Percentiles rank a stretch among this genome's conserved stretches.
Evolutionary conservation across 2,888 invertebrate genomes (phyloP).

Genomic region (Petrolisthes manimaculis): DNA sequence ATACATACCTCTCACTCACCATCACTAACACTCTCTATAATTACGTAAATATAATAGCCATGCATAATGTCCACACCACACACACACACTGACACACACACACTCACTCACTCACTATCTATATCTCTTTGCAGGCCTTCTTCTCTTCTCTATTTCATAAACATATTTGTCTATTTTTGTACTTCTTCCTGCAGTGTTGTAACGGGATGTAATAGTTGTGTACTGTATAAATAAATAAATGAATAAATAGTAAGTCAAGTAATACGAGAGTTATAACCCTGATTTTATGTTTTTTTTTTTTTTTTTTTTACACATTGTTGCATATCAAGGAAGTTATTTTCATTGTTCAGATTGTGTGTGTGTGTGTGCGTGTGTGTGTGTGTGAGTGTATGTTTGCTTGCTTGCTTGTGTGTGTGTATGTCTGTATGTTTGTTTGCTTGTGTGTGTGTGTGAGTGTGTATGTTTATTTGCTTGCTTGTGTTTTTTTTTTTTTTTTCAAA

Average conservation of each 20-base stretch:
- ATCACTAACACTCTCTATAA: background rate
- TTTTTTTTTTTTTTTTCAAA: too few species aligned
- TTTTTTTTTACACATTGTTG: too few species aligned
- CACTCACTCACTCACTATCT: background rate
- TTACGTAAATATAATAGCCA: background rate
- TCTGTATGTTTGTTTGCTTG: too few species aligned
- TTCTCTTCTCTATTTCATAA: background rate
- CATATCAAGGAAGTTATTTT: background rate
- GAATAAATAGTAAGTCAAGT: too few species aligned
- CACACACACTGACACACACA: background rate
- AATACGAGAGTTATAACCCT: background rate
- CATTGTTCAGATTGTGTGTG: background rate
- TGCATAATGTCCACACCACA: background rate
- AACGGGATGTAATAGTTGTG: too few species aligned
- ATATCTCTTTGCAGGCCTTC: background rate
- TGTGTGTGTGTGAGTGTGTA: too few species aligned
- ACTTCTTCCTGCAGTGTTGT: background rate
- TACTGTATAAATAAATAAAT: background rate
- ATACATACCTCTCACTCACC: constrained; percentile 6
- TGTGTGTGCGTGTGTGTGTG: too few species aligned
- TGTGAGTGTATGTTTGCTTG: too few species aligned
- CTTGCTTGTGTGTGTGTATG: too few species aligned
- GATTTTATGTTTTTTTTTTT: too few species aligned
- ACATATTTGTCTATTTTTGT: background rate
- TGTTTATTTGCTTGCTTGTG: too few species aligned